These are phyloP conservation scores for Gymnogyps californianus DNA, from an alignment of 2,113 vertebrate species.

Conservation along the genomic window DNA sequence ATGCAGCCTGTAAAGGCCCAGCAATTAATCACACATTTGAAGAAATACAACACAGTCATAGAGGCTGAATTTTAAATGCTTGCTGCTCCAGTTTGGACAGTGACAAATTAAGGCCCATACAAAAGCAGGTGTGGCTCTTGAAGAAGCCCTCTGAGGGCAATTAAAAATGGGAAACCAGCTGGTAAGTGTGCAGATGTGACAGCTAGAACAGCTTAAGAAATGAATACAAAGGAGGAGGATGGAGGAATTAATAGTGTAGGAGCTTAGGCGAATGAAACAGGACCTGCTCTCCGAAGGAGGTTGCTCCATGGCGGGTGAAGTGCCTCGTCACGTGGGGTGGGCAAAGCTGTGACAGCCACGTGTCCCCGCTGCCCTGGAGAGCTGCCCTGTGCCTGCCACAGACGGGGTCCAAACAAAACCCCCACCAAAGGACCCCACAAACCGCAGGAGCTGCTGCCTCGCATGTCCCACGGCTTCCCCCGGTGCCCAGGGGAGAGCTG, in stretches of 20 bases:
- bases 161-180: conserved; percentile 15
- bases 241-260: background rate
- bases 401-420: background rate
- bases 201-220: background rate
- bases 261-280: background rate
- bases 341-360: background rate
- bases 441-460: background rate
- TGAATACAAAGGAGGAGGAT: background rate
- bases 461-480: background rate
- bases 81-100: conserved; percentile 10
- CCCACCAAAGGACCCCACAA: background rate
- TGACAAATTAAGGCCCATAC: conserved; percentile 13
- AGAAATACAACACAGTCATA: background rate
- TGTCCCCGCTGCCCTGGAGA: background rate
- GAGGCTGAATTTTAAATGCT: conserved; percentile 16
- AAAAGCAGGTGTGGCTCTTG: background rate
- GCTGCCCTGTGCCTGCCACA: background rate
- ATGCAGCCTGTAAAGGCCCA: background rate
- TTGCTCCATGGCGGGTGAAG: background rate
- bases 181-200: background rate
- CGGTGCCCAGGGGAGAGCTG: fast-evolving
- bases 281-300: background rate
- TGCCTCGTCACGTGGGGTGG: background rate
- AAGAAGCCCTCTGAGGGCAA: background rate
- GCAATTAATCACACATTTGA: background rate